These are phyloP conservation scores for Typhlomys cinereus DNA, from an alignment of 2,113 vertebrate species.

Conservation along the genomic window DNA sequence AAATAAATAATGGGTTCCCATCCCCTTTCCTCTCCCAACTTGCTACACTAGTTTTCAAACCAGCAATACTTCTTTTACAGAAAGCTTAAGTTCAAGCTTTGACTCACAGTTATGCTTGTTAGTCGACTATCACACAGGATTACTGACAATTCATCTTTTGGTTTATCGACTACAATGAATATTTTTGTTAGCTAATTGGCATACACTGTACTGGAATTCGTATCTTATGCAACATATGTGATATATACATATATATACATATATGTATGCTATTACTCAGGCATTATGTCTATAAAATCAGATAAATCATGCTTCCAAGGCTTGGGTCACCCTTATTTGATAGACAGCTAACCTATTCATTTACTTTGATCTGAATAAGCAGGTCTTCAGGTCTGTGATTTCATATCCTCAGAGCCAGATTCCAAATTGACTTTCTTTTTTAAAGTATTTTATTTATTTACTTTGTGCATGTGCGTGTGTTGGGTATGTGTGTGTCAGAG, in stretches of 20 bases:
- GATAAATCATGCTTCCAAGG: slow-evolving; percentile 42
- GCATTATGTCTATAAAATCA: slow-evolving; percentile 25
- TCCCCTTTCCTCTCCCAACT: neutral
- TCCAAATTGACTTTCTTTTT: slow-evolving; percentile 50
- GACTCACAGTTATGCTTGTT: slow-evolving; percentile 3
- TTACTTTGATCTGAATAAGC: slow-evolving; percentile 35
- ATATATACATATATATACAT: neutral
- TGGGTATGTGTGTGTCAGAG: too few species aligned
- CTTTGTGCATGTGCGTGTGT: too few species aligned
- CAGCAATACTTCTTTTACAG: slow-evolving; percentile 6
- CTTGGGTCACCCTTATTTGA: slow-evolving; percentile 9
- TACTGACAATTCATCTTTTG: neutral
- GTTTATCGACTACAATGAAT: slow-evolving; percentile 10
- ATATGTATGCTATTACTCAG: neutral
- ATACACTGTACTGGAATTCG: neutral
- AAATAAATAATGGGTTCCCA: slow-evolving; percentile 47
- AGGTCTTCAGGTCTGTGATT: neutral
- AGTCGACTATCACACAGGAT: neutral
- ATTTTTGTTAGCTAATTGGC: neutral
- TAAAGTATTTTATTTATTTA: too few species aligned
- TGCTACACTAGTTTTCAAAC: slow-evolving; percentile 38
- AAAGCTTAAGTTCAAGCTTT: slow-evolving; percentile 38
- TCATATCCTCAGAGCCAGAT: slow-evolving; percentile 41
- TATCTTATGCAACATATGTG: neutral
- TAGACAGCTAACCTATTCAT: neutral